Conservation (phyloP, 2,888 invertebrate species). For the Eupsilia transversa region DNA sequence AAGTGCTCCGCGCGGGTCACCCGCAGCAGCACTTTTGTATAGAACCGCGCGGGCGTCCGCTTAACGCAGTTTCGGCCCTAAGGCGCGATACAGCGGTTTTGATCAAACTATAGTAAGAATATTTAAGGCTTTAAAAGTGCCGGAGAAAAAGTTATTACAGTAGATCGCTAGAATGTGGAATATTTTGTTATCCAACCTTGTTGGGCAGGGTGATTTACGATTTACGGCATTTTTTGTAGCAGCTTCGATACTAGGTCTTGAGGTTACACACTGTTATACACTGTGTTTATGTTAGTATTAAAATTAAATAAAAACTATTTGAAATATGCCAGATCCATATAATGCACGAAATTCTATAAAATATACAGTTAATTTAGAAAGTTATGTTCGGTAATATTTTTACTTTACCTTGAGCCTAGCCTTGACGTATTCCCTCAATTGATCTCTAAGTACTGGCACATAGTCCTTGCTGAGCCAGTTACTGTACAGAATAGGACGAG, state of each 20-base stretch:
- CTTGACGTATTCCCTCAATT: slow-evolving; percentile 98
- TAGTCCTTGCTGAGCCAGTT: slow-evolving; percentile 99
- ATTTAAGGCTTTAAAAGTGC: not conserved
- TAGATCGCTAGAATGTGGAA: not conserved
- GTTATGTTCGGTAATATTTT: not conserved
- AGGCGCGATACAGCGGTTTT: too few relatives aligned
- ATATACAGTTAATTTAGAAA: not conserved
- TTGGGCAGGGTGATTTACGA: not conserved
- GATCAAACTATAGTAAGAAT: too few relatives aligned
- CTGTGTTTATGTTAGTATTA: not conserved
- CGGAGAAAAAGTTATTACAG: not conserved
- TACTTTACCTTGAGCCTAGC: slow-evolving; percentile 96
- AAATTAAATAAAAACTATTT: not conserved
- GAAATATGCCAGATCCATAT: not conserved
- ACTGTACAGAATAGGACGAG: slow-evolving; percentile 98
- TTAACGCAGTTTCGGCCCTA: too few relatives aligned
- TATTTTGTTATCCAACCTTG: not conserved
- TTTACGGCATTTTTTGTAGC: not conserved
- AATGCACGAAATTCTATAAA: not conserved
- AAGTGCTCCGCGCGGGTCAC: too few relatives aligned
- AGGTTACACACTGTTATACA: not conserved
- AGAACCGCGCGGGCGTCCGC: too few relatives aligned
- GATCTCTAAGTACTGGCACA: slow-evolving; percentile 98
- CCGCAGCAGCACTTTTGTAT: too few relatives aligned
- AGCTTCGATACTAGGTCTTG: too few relatives aligned